phyloP scores from a whole-genome alignment of 2,888 invertebrate species.

The Agonopterix alstromeriana region DNA sequence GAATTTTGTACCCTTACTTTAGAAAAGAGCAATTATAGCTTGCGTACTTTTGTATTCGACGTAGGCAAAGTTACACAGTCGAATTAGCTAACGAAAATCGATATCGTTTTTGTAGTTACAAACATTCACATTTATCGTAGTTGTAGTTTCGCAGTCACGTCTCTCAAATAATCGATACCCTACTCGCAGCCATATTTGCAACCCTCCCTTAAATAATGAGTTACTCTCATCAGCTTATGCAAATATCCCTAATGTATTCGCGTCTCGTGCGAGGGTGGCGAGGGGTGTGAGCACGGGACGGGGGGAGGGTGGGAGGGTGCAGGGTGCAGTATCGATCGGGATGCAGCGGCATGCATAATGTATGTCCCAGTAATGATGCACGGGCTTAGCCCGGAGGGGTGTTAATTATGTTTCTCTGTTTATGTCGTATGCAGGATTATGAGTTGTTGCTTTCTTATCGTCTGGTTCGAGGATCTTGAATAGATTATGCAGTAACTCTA shows the following conservation, averaged over 20 bases:
- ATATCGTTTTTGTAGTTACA: no score
- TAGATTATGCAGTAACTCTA: no score
- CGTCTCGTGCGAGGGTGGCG: conserved; percentile 6
- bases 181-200: neutral
- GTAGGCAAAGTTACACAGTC: no score
- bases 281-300: conserved; percentile 14
- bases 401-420: neutral
- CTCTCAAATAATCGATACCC: neutral
- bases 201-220: conserved; percentile 27
- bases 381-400: neutral
- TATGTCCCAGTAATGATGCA: conserved; percentile 7
- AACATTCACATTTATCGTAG: no score
- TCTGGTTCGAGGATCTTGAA: no score
- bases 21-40: no score
- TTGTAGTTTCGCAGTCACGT: no score
- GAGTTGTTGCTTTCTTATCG: no score
- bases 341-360: conserved; percentile 27
- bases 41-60: no score
- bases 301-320: conserved; percentile 5
- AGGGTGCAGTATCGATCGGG: conserved; percentile 28
- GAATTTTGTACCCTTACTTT: no score
- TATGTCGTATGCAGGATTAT: no score
- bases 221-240: conserved; percentile 49
- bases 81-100: no score
- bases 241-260: conserved; percentile 34